Evolutionary conservation across 1,140 invertebrate species (phyloP).

Genomic region (Neoseiulus cucumeris): DNA sequence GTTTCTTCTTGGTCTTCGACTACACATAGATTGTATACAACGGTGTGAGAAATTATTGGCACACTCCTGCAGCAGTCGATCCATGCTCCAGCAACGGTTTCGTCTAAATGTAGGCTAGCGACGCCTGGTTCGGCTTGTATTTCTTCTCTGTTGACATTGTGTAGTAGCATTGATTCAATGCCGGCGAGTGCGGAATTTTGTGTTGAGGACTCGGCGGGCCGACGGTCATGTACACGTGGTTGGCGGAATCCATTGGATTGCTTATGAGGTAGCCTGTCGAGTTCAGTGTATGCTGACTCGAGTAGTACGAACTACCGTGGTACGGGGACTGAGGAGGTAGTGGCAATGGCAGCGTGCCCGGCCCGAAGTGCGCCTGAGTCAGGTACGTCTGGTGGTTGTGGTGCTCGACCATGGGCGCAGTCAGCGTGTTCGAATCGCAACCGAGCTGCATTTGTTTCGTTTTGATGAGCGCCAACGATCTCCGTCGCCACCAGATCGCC

Average conservation of each 20-base stretch:
- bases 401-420: not conserved
- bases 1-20: not conserved
- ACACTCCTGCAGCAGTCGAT: too few species aligned
- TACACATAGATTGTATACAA: too few species aligned
- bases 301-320: not conserved
- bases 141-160: constrained; percentile 4
- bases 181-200: not conserved
- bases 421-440: not conserved
- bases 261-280: constrained; percentile 2
- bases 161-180: not conserved
- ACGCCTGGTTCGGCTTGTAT: not conserved
- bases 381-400: not conserved
- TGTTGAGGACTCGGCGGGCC: constrained; percentile 3
- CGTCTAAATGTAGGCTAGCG: constrained; percentile 1
- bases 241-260: not conserved
- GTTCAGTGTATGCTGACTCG: constrained; percentile 8
- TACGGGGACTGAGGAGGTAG: not conserved
- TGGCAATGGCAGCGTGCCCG: not conserved
- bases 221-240: constrained; percentile 6
- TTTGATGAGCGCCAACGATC: not conserved
- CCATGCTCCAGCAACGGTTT: too few species aligned
- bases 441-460: not conserved
- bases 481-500: not conserved
- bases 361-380: constrained; percentile 2
- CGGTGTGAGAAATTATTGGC: too few species aligned